Base-by-base conservation (phyloP, 2,888 invertebrate genomes). In the Zaprionus obscuricornis region DNA sequence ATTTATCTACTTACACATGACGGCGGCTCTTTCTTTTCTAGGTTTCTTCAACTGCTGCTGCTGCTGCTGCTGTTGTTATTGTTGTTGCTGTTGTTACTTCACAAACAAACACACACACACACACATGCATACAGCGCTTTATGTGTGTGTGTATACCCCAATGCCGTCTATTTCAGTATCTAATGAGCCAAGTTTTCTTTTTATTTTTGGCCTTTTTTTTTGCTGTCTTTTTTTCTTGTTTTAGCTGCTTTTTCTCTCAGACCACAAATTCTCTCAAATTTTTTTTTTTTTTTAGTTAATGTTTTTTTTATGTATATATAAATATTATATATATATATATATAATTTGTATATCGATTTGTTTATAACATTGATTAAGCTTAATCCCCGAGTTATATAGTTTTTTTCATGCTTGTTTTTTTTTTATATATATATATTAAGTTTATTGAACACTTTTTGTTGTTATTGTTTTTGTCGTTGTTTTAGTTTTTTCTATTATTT, bases 371-470 rank as follows among this genome's bases (percentile, higher is more conserved):
- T 46, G 14, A 17, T 31, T 31, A 17, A 17, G 14, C 43, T 42
- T 51, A 39, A 65, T 85, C 85, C 85, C 83, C 78, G 81, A 81
- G 81, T 64, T 78, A 27, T n/a, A n/a, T n/a, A n/a, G n/a, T n/a
- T n/a, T n/a, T n/a, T n/a, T n/a, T n/a, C n/a, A n/a, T n/a, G n/a
- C n/a, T n/a, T n/a, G n/a, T n/a, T n/a, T n/a, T n/a, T n/a, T n/a
- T n/a, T n/a, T n/a, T n/a, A n/a, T n/a, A n/a, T n/a, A n/a, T n/a
- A n/a, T n/a, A n/a, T n/a, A n/a, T n/a, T n/a, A n/a, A n/a, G n/a
- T n/a, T n/a, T n/a, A 51, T 69, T 85, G 81, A 81, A 73, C 73
- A 81, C 83, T 74, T 75, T 67, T 66, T 68, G 58, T 68, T 68
- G 68, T 68, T 65, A 52, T 47, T 49, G 34, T n/a, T n/a, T n/a